Base-by-base conservation (phyloP, 2,888 invertebrate genomes). In the Platycheirus rosarum region DNA sequence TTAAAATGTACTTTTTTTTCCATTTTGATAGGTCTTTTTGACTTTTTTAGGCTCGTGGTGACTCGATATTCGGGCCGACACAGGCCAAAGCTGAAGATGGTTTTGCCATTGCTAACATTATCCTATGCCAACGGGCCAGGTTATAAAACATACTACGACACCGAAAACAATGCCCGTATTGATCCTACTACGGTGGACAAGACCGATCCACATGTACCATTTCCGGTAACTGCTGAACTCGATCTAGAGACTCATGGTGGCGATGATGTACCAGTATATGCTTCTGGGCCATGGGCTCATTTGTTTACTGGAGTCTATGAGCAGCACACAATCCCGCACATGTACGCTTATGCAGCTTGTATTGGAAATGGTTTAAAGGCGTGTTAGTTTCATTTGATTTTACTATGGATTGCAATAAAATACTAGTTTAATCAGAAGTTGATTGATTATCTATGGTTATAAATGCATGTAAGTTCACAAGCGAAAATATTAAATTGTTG, bases 231-330 rank as follows among this genome's bases (percentile, higher is more conserved):
- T 0, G 92, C 93, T 14, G 87, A 89, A 6, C 53, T 87, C 2
- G 84, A 85, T 6, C 46, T 16, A 2, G 95, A 95, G 86, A 95
- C 95, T 0, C 95, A 95, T 86, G 95, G 95, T 0, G 95, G 95
- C 0, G 96, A 96, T 82, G 96, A 96, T 88, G 96, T 96, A 0
- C 93, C 93, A 0, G 94, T 96, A 0, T 96, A 93, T 89, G 96
- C 96, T 0, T 91, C 90, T 9, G 97, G 94, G 18, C 96, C 96
- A 1, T 95, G 95, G 94, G 91, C 96, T 0, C 96, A 97, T 87
- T 91, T 97, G 0, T 95, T 97, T 87, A 93, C 94, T 0, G 96
- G 96, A 0, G 94, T 93, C 68, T 94, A 95, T 86, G 96, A 97
- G 86, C 95, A 97, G 89, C 94, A 93, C 88, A 94, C 92, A 86